phyloP scores from a whole-genome alignment of 2,113 vertebrate genomes.

The Regulus satrapa region DNA sequence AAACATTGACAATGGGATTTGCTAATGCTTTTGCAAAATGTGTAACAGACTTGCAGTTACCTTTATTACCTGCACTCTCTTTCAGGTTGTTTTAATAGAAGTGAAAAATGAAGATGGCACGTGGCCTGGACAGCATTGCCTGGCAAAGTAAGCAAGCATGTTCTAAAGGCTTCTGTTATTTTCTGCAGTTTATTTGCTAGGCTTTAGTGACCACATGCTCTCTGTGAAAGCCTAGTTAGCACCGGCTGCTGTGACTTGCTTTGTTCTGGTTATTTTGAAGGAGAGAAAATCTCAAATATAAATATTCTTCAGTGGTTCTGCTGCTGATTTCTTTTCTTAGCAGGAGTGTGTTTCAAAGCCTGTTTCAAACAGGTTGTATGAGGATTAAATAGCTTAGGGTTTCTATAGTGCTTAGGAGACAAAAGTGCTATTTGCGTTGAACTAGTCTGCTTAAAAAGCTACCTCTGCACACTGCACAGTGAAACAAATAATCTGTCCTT shows the following conservation, averaged over 20 bases:
- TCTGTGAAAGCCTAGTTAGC: neutral
- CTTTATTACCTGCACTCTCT: neutral
- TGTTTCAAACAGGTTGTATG: neutral
- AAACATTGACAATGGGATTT: neutral
- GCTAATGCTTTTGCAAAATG: neutral
- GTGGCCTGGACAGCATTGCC: conserved; percentile 87
- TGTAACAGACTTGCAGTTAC: neutral
- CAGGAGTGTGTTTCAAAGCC: neutral
- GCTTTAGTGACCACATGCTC: neutral
- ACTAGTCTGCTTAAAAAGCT: neutral
- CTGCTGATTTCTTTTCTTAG: neutral
- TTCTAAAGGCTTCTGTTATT: neutral
- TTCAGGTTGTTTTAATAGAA: conserved; percentile 93
- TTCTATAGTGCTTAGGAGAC: neutral
- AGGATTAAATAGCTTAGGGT: neutral
- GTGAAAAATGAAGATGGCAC: conserved; percentile 93
- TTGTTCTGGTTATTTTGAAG: neutral
- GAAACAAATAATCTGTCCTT: neutral
- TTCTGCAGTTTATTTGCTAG: neutral
- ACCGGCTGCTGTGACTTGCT: neutral
- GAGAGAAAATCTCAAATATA: neutral
- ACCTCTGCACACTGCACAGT: neutral
- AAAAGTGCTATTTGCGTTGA: neutral
- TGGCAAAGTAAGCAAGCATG: conserved; percentile 84
- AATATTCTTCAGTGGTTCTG: neutral